phyloP scores from a whole-genome alignment of 1,140 invertebrate genomes.

The Drosophila setifemur region DNA sequence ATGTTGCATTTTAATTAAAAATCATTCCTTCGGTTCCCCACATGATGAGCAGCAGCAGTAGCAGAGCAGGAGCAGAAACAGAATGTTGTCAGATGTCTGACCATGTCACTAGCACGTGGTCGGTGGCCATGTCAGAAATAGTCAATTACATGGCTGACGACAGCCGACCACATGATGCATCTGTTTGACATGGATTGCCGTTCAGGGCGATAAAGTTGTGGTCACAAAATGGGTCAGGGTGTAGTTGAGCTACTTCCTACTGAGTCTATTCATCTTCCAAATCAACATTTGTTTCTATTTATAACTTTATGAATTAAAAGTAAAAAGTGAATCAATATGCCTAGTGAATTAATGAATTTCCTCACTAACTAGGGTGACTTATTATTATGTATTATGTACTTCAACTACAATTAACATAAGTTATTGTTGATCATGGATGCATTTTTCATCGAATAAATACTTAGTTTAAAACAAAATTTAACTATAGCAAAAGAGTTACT shows the following conservation, averaged over 20 bases:
- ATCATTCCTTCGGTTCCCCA: slow-evolving; percentile 31
- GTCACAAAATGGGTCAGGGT: slow-evolving; percentile 1
- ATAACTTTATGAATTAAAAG: no score
- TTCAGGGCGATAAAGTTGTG: slow-evolving; percentile 4
- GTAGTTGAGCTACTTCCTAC: no score
- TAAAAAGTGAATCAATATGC: no score
- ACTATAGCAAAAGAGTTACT: not conserved
- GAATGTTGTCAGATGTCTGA: slow-evolving; percentile 4
- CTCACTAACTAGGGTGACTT: no score
- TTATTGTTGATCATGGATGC: no score
- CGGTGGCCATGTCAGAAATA: slow-evolving; percentile 42
- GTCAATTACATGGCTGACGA: slow-evolving; percentile 45
- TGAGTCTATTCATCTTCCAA: no score
- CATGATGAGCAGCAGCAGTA: no score
- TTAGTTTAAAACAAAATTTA: not conserved
- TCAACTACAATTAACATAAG: no score
- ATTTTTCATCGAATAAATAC: no score
- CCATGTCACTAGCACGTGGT: slow-evolving; percentile 26
- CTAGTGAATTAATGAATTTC: no score
- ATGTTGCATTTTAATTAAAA: slow-evolving; percentile 78
- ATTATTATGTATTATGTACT: no score
- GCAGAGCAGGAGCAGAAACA: not conserved
- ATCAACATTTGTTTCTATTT: no score
- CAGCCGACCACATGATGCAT: slow-evolving; percentile 16
- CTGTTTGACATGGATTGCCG: slow-evolving; percentile 28